These are phyloP conservation scores for Apantesis nais DNA, from an alignment of 2,888 invertebrate species.

Conservation along the genomic window DNA sequence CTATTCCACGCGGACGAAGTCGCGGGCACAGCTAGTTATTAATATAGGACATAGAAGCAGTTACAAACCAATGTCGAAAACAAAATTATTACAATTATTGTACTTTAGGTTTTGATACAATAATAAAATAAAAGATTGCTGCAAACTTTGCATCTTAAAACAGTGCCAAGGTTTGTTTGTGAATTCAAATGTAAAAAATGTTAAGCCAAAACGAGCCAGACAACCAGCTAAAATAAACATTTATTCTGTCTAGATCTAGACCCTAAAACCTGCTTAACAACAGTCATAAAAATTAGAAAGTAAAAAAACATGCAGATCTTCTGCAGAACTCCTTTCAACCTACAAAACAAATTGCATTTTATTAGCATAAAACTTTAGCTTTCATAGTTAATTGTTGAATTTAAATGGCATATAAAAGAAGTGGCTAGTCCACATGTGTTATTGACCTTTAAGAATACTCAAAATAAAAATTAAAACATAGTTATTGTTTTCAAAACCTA, in stretches of 20 bases:
- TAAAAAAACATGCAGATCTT: constrained; percentile 73
- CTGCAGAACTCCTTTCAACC: constrained; percentile 78
- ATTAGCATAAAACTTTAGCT: constrained; percentile 80
- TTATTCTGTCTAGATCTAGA: constrained; percentile 59
- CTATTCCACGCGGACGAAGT: too few species aligned
- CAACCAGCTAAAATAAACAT: constrained; percentile 51
- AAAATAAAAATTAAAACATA: constrained; percentile 37
- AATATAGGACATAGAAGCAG: background rate
- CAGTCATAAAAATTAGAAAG: constrained; percentile 82
- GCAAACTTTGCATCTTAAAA: background rate
- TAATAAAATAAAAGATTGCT: background rate
- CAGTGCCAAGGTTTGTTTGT: constrained; percentile 4
- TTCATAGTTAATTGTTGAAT: constrained; percentile 76
- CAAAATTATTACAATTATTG: too few species aligned
- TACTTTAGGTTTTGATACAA: background rate
- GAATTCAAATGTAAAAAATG: background rate
- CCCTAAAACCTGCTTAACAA: constrained; percentile 79
- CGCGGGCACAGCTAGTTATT: background rate
- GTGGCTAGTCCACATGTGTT: constrained; percentile 58
- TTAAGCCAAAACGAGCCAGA: constrained; percentile 19
- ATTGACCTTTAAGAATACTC: constrained; percentile 63
- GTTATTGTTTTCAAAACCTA: background rate
- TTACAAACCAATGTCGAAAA: background rate
- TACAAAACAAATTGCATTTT: constrained; percentile 82
- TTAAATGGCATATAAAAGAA: constrained; percentile 66